A percentile compares a stretch with the other conserved stretches of the same genome.
Conservation (phyloP, 1,140 invertebrate genomes). For the Psix sp. region DNA sequence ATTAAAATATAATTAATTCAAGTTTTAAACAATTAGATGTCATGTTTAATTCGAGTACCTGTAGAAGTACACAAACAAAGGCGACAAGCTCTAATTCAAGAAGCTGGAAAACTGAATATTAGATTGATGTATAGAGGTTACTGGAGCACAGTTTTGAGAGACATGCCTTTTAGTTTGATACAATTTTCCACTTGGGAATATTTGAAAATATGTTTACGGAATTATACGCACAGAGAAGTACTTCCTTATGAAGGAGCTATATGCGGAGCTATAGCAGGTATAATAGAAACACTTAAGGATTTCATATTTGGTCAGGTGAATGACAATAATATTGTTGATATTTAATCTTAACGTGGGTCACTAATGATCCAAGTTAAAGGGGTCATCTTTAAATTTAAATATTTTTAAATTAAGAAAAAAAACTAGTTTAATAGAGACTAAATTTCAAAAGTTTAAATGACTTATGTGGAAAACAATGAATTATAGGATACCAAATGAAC, state of each 20-base stretch:
- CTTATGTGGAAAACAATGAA: no score
- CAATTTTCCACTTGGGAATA: slow-evolving; percentile 97
- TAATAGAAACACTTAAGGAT: background rate
- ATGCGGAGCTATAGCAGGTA: slow-evolving; percentile 89
- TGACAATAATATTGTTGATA: no score
- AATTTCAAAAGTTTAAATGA: no score
- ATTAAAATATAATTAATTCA: slow-evolving; percentile 10
- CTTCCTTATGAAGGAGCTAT: slow-evolving; percentile 85
- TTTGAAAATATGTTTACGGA: slow-evolving; percentile 83
- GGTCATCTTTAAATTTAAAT: no score
- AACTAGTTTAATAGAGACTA: no score
- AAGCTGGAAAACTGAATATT: slow-evolving; percentile 70
- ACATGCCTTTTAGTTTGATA: slow-evolving; percentile 96
- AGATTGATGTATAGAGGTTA: slow-evolving; percentile 92
- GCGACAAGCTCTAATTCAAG: slow-evolving; percentile 83
- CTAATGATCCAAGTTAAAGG: no score
- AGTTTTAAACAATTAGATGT: slow-evolving; percentile 78
- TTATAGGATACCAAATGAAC: no score
- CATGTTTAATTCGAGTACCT: slow-evolving; percentile 93
- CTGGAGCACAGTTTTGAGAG: slow-evolving; percentile 91
- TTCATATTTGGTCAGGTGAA: no score
- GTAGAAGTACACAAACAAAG: slow-evolving; percentile 97
- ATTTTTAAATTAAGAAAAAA: no score
- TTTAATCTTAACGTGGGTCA: no score
- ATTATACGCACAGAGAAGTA: slow-evolving; percentile 74